Percentiles rank a stretch among this genome's conserved stretches.
phyloP scores from a whole-genome alignment of 2,888 invertebrate genomes.

The Girardia tigrina region DNA sequence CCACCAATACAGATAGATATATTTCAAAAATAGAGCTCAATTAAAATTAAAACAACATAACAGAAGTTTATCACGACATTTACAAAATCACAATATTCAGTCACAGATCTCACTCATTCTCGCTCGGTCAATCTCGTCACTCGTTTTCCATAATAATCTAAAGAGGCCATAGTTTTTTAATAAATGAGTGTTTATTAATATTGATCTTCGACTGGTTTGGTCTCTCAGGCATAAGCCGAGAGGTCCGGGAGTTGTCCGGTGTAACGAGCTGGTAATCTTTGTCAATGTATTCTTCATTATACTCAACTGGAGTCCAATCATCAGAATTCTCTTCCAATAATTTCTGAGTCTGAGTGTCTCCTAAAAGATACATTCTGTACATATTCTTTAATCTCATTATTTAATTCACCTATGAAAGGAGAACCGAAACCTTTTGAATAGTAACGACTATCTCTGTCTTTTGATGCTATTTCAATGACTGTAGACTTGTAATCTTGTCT shows the following conservation, averaged over 20 bases:
- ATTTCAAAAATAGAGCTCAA: no score
- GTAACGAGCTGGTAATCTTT: background rate
- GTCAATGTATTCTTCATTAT: background rate
- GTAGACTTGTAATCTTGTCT: background rate
- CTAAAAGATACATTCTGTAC: background rate
- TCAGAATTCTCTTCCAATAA: background rate
- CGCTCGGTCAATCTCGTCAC: no score
- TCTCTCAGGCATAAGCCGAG: background rate
- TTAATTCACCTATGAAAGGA: background rate
- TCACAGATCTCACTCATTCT: no score
- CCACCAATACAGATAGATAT: no score
- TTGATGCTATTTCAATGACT: background rate
- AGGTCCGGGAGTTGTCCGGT: background rate
- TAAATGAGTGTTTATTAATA: background rate
- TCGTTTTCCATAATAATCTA: no score
- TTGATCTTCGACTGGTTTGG: background rate
- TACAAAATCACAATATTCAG: no score
- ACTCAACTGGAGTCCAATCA: constrained; percentile 14
- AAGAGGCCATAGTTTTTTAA: background rate
- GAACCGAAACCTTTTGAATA: background rate
- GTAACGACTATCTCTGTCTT: background rate
- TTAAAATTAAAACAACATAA: no score
- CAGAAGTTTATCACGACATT: no score
- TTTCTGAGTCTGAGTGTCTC: constrained; percentile 9
- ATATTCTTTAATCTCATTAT: background rate